These are phyloP conservation scores for Sisyra terminalis DNA, from an alignment of 2,888 invertebrate species.

Conservation along the genomic window DNA sequence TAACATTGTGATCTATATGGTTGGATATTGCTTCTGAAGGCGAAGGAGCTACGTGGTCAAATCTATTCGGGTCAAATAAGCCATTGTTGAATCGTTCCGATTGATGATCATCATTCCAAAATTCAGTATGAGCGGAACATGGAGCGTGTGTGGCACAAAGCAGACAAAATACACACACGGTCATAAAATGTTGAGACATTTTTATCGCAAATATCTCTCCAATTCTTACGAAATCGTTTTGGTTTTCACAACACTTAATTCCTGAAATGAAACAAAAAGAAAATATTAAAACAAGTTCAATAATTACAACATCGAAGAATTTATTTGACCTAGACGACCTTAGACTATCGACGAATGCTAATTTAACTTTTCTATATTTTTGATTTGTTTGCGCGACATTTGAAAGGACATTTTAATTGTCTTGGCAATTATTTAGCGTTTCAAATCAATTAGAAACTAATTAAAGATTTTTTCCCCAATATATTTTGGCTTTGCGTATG, in stretches of 20 bases:
- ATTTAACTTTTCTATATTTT: no score
- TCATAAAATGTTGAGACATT: constrained; percentile 49
- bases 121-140: constrained; percentile 52
- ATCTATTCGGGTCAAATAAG: constrained; percentile 11
- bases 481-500: no score
- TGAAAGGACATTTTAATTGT: no score
- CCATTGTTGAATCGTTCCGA: constrained; percentile 9
- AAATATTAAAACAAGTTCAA: neutral
- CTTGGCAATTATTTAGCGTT: no score
- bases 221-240: neutral
- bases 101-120: constrained; percentile 11
- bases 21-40: no score
- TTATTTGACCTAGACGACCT: no score
- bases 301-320: no score
- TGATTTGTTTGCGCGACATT: no score
- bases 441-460: no score
- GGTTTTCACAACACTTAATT: neutral
- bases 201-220: constrained; percentile 10
- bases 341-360: no score
- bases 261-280: neutral
- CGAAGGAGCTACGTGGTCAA: neutral
- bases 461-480: no score
- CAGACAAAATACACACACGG: constrained; percentile 70
- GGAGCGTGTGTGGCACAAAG: constrained; percentile 61
- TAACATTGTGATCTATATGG: no score